A percentile compares a stretch with the other conserved stretches of the same genome.
phyloP scores from a whole-genome alignment of 2,797 vertebrate species.

The Hemitrygon akajei region DNA sequence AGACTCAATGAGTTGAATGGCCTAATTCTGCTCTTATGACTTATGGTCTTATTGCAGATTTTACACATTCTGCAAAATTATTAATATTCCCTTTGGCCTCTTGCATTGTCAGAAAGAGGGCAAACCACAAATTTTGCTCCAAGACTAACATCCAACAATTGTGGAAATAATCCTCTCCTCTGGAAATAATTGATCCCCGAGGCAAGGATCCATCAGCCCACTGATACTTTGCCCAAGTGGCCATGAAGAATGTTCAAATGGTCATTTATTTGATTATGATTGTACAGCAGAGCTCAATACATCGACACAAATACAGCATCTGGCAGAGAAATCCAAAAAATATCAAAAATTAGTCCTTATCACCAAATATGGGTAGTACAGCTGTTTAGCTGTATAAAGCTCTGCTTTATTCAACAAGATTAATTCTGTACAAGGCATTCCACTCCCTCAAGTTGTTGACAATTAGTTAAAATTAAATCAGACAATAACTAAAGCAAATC shows the following conservation, averaged over 20 bases:
- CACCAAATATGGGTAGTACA: not conserved
- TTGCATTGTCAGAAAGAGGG: not conserved
- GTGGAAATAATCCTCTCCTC: too few species aligned
- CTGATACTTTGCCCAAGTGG: not conserved
- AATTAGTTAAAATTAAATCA: not conserved
- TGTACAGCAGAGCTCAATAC: not conserved
- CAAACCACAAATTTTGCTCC: not conserved
- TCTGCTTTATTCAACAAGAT: not conserved
- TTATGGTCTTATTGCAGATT: not conserved
- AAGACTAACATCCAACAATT: not conserved
- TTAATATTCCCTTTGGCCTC: not conserved
- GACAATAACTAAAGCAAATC: not conserved
- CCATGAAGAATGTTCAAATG: not conserved
- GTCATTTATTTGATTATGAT: not conserved
- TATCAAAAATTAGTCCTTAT: not conserved
- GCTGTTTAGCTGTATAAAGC: too few species aligned
- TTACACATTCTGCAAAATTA: not conserved
- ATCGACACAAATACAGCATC: not conserved
- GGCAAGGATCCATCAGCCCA: not conserved
- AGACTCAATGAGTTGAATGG: too few species aligned
- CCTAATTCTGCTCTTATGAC: too few species aligned
- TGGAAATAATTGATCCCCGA: not conserved
- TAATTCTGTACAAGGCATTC: not conserved
- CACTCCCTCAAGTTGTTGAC: not conserved
- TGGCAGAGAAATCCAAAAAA: not conserved